Conservation (phyloP, 2,113 vertebrate genomes). For the Eudorcas thomsonii region DNA sequence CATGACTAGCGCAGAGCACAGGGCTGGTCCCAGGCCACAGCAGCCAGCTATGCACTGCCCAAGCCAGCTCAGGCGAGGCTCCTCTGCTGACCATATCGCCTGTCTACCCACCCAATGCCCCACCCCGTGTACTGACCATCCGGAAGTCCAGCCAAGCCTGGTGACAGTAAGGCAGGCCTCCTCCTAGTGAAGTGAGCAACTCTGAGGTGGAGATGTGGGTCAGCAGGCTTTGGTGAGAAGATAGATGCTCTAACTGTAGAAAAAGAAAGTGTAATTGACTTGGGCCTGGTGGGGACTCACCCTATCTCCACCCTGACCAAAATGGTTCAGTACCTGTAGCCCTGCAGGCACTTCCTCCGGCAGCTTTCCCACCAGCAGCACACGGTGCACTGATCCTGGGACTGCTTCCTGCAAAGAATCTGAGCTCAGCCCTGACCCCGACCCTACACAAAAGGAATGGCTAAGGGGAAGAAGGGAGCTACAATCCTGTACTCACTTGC, state of each 20-base stretch:
- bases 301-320: not conserved
- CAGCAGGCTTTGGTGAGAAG: constrained; percentile 87
- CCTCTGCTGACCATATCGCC: not conserved
- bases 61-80: not conserved
- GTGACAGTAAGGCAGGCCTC: constrained; percentile 89
- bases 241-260: constrained; percentile 87
- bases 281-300: not conserved
- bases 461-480: not conserved
- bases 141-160: constrained; percentile 90
- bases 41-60: not conserved
- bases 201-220: constrained; percentile 86
- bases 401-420: constrained; percentile 74
- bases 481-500: constrained; percentile 80
- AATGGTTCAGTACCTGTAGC: constrained; percentile 83
- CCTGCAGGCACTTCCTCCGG: constrained; percentile 80
- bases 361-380: constrained; percentile 88
- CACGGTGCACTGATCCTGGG: constrained; percentile 85
- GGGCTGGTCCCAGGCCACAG: not conserved
- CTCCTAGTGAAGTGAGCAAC: constrained; percentile 88
- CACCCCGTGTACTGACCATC: constrained; percentile 82
- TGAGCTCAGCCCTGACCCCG: not conserved
- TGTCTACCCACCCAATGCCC: not conserved
- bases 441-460: not conserved
- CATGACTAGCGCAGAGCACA: not conserved
- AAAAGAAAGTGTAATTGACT: not conserved